Evolutionary conservation across 2,797 vertebrate species (phyloP), one percentile per base, ranked within the genome.

Genomic region (Neosalanx taihuensis): DNA sequence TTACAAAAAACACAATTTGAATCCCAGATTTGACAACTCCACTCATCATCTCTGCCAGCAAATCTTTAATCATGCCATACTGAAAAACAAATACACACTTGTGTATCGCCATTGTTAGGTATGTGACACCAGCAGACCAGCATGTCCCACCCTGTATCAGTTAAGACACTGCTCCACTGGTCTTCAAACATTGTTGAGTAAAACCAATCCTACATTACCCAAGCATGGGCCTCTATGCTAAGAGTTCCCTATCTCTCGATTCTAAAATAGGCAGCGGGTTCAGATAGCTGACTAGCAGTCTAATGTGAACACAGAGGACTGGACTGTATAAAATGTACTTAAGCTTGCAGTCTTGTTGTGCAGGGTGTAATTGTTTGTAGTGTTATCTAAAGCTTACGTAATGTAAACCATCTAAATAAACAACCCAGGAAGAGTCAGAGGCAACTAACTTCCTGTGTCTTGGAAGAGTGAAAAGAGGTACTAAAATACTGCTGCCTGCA

Each of bases 291-390:
- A 15, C 33, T n/a, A 65, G 46, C 37, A 49, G 29, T 57, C 4
- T 30, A 56, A 67, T 17, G 20, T 30, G 26, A 29, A 29, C 64
- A 30, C 6, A 31, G 18, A 15, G 12, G 26, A 41, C 15, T 23
- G 37, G 37, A 18, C 26, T 35, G 37, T 49, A 59, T 46, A 64
- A 26, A 20, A 13, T 7, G 33, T 18, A 29, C 49, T 57, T 51
- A 61, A 31, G 37, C 58, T 4, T 46, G 57, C 5, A 37, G 57
- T 46, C 76, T 69, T 62, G 61, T 75, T 61, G 18, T 37, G 56
- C 12, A 33, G n/a, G 35, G 5, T 61, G 31, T 72, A 64, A 68
- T 72, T 72, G 67, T 72, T 75, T 75, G 72, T 67, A 46, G 70
- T 59, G 72, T n/a, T 9, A 58, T 15, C 30, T 41, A 51, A 31